Evolutionary conservation across 2,113 vertebrate species (phyloP).

Genomic region (Cromileptes altivelis): DNA sequence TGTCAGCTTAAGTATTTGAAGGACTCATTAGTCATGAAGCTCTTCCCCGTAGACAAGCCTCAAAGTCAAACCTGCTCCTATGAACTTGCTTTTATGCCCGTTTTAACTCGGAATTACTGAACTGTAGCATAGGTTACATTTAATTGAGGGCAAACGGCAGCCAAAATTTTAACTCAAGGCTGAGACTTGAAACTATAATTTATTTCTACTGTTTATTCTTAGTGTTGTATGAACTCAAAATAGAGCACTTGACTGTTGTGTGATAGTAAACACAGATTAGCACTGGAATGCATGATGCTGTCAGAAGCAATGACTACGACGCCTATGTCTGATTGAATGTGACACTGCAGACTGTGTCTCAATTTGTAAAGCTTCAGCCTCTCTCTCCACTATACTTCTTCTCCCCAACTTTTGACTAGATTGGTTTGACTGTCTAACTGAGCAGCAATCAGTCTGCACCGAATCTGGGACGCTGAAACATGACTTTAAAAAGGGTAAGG

Average conservation of each 20-base stretch:
- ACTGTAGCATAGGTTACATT: neutral
- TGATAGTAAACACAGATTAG: neutral
- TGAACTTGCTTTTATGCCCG: conserved; percentile 2
- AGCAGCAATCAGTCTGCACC: neutral
- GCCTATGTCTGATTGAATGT: conserved; percentile 19
- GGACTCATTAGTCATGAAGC: conserved; percentile 22
- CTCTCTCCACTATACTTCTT: neutral
- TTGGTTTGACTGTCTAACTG: neutral
- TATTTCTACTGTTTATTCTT: neutral
- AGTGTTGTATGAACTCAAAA: neutral
- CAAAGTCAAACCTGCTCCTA: conserved; percentile 39
- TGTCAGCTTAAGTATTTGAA: conserved; percentile 28
- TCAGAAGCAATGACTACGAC: neutral
- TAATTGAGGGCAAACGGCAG: neutral
- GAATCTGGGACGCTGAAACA: neutral
- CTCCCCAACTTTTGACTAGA: neutral
- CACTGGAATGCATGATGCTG: neutral
- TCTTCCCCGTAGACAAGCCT: conserved; percentile 13
- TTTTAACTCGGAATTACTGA: neutral
- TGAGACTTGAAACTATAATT: neutral
- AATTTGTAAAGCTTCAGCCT: neutral
- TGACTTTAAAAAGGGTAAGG: neutral
- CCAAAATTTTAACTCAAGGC: neutral
- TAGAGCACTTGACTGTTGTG: neutral
- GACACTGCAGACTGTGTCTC: neutral